Conservation (phyloP, 2,797 vertebrate species). For the Mycteria americana region DNA sequence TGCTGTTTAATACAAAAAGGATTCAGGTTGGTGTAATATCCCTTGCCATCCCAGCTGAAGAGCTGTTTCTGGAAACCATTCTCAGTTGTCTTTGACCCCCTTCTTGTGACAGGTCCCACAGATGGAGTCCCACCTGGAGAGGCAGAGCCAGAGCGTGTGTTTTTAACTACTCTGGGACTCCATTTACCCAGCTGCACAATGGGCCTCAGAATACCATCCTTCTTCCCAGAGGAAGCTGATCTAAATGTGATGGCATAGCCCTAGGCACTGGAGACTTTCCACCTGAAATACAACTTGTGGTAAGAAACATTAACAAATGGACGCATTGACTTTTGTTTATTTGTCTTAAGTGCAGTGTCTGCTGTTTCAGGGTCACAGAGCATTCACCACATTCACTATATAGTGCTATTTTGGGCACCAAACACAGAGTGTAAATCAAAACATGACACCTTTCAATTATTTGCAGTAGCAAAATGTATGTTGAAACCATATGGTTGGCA, state of each 20-base stretch:
- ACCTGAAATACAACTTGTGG: background rate
- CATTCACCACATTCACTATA: background rate
- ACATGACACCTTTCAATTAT: background rate
- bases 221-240: background rate
- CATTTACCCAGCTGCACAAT: background rate
- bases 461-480: background rate
- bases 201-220: background rate
- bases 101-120: background rate
- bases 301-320: background rate
- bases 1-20: background rate
- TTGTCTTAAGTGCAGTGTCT: background rate
- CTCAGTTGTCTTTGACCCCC: background rate
- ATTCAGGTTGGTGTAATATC: background rate
- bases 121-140: background rate
- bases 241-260: background rate
- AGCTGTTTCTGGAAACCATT: background rate
- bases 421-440: constrained; percentile 1
- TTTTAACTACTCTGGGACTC: background rate
- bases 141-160: background rate
- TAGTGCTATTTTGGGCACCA: background rate
- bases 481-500: background rate
- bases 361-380: background rate
- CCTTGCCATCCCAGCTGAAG: background rate
- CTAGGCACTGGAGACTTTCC: background rate
- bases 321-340: constrained; percentile 1